Conservation (phyloP, 1,140 invertebrate genomes). For the Bicyclus anynana region DNA sequence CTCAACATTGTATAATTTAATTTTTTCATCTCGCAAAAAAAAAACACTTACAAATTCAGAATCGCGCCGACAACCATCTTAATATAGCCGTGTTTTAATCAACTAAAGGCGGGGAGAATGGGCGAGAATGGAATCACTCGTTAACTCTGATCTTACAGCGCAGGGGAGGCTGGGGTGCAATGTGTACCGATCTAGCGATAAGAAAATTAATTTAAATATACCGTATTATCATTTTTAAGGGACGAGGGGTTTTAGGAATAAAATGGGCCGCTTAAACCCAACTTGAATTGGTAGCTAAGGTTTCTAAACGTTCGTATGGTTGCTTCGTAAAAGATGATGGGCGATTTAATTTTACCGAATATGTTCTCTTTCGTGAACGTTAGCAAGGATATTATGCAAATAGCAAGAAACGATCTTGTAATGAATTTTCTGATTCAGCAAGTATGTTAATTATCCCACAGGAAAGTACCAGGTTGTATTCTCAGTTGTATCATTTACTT, state of each 20-base stretch:
- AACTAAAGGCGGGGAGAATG: conserved; percentile 14
- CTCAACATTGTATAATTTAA: conserved; percentile 24
- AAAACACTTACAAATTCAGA: conserved; percentile 17
- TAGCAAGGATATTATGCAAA: not conserved
- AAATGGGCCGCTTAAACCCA: not conserved
- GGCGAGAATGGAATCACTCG: conserved; percentile 23
- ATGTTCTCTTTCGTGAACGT: not conserved
- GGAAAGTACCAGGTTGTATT: too few species aligned
- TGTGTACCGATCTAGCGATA: conserved; percentile 23
- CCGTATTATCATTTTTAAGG: conserved; percentile 21
- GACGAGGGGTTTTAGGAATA: not conserved
- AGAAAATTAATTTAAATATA: conserved; percentile 28
- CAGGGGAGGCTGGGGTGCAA: conserved; percentile 16
- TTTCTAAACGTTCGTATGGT: not conserved
- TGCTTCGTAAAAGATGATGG: not conserved
- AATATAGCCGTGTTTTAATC: conserved; percentile 29
- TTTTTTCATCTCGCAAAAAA: conserved; percentile 29
- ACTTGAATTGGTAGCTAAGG: not conserved
- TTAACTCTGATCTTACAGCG: conserved; percentile 24
- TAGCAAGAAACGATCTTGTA: not conserved
- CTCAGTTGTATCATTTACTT: too few species aligned
- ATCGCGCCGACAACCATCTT: conserved; percentile 25
- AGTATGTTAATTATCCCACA: not conserved
- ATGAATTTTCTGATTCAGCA: not conserved
- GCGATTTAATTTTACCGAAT: not conserved